Percentiles rank a stretch among this genome's conserved stretches.
phyloP scores from a whole-genome alignment of 1,140 invertebrate species.

The Trichomalopsis sarcophagae region DNA sequence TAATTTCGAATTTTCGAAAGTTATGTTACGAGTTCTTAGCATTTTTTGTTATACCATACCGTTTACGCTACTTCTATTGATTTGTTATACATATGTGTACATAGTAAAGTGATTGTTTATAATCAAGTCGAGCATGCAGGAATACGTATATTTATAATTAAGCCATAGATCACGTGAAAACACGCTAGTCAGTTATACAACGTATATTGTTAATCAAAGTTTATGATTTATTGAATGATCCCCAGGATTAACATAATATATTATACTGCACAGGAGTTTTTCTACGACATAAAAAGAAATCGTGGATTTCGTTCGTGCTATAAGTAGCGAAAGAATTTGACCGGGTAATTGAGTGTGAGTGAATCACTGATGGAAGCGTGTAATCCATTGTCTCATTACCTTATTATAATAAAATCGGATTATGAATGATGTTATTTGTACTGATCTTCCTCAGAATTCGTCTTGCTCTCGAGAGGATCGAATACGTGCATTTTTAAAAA shows the following conservation, averaged over 20 bases:
- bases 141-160: background rate
- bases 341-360: background rate
- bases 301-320: background rate
- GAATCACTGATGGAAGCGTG: constrained; percentile 6
- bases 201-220: background rate
- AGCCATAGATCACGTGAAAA: background rate
- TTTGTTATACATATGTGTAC: constrained; percentile 2
- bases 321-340: background rate
- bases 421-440: constrained; percentile 15
- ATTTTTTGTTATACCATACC: background rate
- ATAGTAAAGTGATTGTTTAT: constrained; percentile 6
- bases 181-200: constrained; percentile 8
- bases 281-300: background rate
- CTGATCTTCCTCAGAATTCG: background rate
- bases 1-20: background rate
- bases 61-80: constrained; percentile 3
- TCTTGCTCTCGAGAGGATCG: background rate
- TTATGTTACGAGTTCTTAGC: background rate
- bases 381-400: constrained; percentile 8
- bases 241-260: background rate
- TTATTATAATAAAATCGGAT: background rate
- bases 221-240: background rate
- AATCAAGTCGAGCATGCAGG: background rate
- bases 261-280: background rate
- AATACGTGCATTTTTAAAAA: constrained; percentile 13